phyloP scores from a whole-genome alignment of 1,140 invertebrate genomes.

The Adoxophyes honmai region DNA sequence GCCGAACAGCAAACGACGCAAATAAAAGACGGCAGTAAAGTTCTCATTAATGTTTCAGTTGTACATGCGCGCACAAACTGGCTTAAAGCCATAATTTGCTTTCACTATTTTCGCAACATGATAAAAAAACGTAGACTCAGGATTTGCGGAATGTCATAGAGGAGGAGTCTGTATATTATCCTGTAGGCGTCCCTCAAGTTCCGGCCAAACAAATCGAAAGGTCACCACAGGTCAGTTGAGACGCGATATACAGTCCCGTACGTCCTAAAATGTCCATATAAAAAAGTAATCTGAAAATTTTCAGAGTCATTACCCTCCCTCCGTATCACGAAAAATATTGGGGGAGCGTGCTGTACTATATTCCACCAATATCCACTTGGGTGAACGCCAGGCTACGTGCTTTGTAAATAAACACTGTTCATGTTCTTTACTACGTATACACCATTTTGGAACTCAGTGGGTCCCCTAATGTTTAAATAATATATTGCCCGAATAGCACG shows the following conservation, averaged over 20 bases:
- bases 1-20: neutral
- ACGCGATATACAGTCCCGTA: neutral
- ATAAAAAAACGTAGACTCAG: too few relatives aligned
- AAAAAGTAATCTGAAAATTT: constrained; percentile 22
- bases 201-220: constrained; percentile 4
- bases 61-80: too few relatives aligned
- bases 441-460: constrained; percentile 18
- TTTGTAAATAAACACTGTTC: constrained; percentile 32
- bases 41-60: too few relatives aligned
- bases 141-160: too few relatives aligned
- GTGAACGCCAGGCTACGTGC: constrained; percentile 36
- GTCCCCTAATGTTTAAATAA: constrained; percentile 8
- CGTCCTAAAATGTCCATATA: constrained; percentile 4
- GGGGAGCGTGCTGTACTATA: constrained; percentile 20
- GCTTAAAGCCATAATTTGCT: too few relatives aligned
- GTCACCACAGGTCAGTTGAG: constrained; percentile 2
- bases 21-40: too few relatives aligned
- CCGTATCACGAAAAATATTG: constrained; percentile 30
- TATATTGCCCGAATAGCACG: neutral
- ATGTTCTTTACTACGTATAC: constrained; percentile 20
- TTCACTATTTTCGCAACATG: too few relatives aligned
- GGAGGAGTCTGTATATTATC: too few relatives aligned
- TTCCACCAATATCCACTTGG: constrained; percentile 28
- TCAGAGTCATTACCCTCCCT: constrained; percentile 33
- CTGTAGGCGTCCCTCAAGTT: neutral